Evolutionary conservation across 1,140 invertebrate species (phyloP).

Genomic region (Penaeus indicus): DNA sequence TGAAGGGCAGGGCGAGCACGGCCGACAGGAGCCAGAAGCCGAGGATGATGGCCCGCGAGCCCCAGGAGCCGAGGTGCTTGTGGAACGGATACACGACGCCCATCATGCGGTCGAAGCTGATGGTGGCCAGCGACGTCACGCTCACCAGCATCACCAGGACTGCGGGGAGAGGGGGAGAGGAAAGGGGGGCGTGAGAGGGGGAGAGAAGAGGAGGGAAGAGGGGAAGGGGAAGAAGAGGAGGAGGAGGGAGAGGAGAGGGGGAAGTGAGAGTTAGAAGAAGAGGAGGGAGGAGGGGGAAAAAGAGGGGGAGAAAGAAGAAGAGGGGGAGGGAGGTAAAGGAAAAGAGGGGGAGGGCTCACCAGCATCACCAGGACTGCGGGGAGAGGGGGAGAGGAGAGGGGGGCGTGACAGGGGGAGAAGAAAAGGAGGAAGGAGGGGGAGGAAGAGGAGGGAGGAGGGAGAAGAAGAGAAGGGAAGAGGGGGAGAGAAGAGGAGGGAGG

Average conservation of each 20-base stretch:
- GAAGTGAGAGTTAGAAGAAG: too few relatives aligned
- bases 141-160: constrained; percentile 79
- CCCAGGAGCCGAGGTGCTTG: constrained; percentile 76
- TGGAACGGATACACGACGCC: constrained; percentile 82
- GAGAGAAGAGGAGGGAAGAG: too few relatives aligned
- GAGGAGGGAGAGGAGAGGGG: too few relatives aligned
- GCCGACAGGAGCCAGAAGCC: constrained; percentile 79
- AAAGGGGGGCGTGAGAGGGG: background rate
- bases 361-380: background rate
- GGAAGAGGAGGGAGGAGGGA: too few relatives aligned
- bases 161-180: constrained; percentile 66
- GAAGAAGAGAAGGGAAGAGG: too few relatives aligned
- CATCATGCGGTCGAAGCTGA: constrained; percentile 86
- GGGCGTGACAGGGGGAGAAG: too few relatives aligned
- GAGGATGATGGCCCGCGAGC: constrained; percentile 76
- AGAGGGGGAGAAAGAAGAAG: too few relatives aligned
- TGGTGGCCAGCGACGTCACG: constrained; percentile 83
- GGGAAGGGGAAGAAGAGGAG: background rate
- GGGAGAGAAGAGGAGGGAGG: too few relatives aligned
- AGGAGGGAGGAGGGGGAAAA: too few relatives aligned
- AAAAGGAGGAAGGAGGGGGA: too few relatives aligned
- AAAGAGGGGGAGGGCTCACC: background rate
- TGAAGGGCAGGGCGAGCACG: constrained; percentile 76
- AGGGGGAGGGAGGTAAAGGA: background rate
- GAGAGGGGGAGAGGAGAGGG: too few relatives aligned